Base-by-base conservation (phyloP, 2,113 vertebrate genomes). In the Pao palembangensis region DNA sequence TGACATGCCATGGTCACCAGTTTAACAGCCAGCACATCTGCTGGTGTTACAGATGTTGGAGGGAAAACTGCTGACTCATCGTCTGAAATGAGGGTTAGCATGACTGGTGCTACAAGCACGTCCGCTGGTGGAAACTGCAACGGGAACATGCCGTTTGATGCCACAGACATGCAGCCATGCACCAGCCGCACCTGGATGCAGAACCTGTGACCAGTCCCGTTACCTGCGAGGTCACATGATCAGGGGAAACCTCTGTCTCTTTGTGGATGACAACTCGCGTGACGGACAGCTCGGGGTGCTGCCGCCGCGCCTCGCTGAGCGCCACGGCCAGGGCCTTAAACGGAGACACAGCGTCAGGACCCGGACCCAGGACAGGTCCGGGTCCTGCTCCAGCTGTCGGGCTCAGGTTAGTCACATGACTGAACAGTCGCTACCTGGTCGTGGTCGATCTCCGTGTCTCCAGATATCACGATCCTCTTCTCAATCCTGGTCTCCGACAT, bases 281-380 rank as follows among this genome's bases (percentile, higher is more conserved):
- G 90, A 98, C 94, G 81, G 94, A 96, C 93, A 97, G 94, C 90
- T 98, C 96, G 85, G 96, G 96, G 89, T 98, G 96, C 92, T 98
- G 94, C 88, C 93, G 93, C 91, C 93, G 95, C 79, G 94, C 94
- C 88, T 98, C 95, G 86, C 93, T 94, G 91, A 98, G 95, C 82
- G 93, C 96, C 87, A 92, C 93, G 83, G 93, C 96, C 92, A 98
- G 91, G 74, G 95, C 96, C 96, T 98, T 79, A 85, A 90, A 71
- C 7, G 91, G 89, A 93, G 12, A 78, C 38, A 73, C 0, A 20
- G 20, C 25, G 19, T 77, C 61, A 73, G 7, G 25, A 14, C 34
- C 55, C 6, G 48, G 54, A n/a, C 18, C 28, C 21, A 38, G 55
- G n/a, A 16, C 6, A 12, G 11, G 17, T 8, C 23, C 25, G 16